These are phyloP conservation scores for Ia io DNA, from an alignment of 2,113 vertebrate species.

Conservation along the genomic window DNA sequence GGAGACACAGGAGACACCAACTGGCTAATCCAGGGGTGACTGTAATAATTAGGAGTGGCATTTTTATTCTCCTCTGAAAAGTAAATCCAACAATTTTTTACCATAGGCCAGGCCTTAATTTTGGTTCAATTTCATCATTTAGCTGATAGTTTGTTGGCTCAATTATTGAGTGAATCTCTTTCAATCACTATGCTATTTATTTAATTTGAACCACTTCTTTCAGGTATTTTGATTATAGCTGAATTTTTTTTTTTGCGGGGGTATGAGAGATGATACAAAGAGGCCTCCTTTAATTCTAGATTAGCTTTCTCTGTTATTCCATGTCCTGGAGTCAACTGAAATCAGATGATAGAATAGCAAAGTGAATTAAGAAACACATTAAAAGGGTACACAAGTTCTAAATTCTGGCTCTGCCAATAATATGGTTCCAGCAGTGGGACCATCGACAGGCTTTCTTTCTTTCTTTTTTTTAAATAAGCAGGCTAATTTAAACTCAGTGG, in stretches of 20 bases:
- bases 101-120: conserved; percentile 8
- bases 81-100: conserved; percentile 43
- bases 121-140: conserved; percentile 53
- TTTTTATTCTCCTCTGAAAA: conserved; percentile 72
- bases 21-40: neutral
- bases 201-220: conserved; percentile 48
- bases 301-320: conserved; percentile 19
- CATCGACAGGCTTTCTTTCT: neutral
- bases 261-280: neutral
- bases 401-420: conserved; percentile 23
- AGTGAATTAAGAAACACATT: conserved; percentile 29
- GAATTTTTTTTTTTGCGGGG: neutral
- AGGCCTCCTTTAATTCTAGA: conserved; percentile 31
- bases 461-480: neutral
- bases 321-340: neutral
- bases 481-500: conserved; percentile 21
- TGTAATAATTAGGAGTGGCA: conserved; percentile 62
- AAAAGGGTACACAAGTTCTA: conserved; percentile 14
- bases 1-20: neutral
- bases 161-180: conserved; percentile 28
- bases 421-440: neutral
- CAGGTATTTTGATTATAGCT: conserved; percentile 20
- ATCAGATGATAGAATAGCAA: conserved; percentile 33
- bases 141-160: neutral
- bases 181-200: conserved; percentile 28